Base-by-base conservation (phyloP, 2,888 invertebrate genomes). In the Bursaphelenchus okinawaensis region DNA sequence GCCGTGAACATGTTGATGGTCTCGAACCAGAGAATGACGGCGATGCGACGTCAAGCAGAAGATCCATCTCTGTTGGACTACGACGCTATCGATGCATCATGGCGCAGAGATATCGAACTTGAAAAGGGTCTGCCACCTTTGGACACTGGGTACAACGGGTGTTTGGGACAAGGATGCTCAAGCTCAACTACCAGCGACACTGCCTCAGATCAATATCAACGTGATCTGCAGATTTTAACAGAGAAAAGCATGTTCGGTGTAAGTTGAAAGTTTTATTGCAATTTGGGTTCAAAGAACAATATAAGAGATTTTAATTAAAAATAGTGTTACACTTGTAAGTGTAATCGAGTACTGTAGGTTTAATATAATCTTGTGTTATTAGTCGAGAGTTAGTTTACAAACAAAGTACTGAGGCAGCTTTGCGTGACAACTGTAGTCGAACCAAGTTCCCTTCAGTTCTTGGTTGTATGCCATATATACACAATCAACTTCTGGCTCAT, bases 51-150 rank as follows among this genome's bases (percentile, higher is more conserved):
- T 20, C 31, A 59, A 20, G 50, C 24, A 29, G 22, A 62, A 23
- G 62, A 62, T n/a, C 62, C 55, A n/a, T 62, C 23, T 27, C 12
- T 72, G 55, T 64, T 77, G 74, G 82, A 82, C 67, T 73, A 77
- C 29, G 82, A 82, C 24, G 70, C 78, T 26, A 82, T 82, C 63
- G 82, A 82, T 67, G 72, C 75, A 7, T 68, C 76, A n/a, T 82
- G 82, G 82, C 72, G 82, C 23, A 72, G 70, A 24, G 82, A 82
- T 66, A 77, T 81, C 61, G 78, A 77, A 23, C 40, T 58, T n/a
- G 77, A 77, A 66, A 77, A 77, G 66, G 71, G 73, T 23, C 3
- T 27, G 12, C 19, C 12, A n/a, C 1, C 54, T 24, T 24, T 24
- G 24, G 51, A 52, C 6, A 40, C 40, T 40, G 40, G 40, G 6